These are phyloP conservation scores for Clusia tigrina DNA, from an alignment of 2,888 invertebrate genomes.

Conservation along the genomic window DNA sequence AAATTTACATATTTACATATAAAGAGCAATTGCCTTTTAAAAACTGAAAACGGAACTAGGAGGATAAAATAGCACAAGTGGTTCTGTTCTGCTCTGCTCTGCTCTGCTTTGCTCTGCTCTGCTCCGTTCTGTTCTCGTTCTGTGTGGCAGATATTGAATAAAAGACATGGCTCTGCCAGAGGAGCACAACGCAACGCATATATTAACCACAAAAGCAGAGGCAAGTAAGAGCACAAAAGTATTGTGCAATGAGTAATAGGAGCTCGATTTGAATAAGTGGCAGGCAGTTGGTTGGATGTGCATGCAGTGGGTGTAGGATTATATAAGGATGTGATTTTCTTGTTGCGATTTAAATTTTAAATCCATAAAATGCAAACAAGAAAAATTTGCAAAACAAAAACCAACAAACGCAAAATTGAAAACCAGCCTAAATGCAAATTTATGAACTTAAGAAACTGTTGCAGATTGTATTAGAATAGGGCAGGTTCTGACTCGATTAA, in stretches of 20 bases:
- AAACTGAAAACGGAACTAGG: slow-evolving; percentile 30
- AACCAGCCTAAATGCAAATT: slow-evolving; percentile 42
- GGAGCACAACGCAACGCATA: slow-evolving; percentile 15
- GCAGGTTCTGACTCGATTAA: too few relatives aligned
- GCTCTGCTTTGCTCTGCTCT: too few relatives aligned
- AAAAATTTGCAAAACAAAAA: neutral
- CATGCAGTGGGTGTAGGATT: neutral
- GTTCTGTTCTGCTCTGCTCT: too few relatives aligned
- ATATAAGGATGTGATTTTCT: slow-evolving; percentile 23
- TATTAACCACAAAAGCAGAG: slow-evolving; percentile 20
- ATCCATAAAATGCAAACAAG: too few relatives aligned
- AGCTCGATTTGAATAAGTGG: too few relatives aligned
- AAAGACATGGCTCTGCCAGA: too few relatives aligned
- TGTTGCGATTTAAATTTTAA: too few relatives aligned
- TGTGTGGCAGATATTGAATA: too few relatives aligned
- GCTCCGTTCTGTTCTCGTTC: too few relatives aligned
- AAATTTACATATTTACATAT: slow-evolving; percentile 60
- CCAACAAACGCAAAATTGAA: slow-evolving; percentile 44
- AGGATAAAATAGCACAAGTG: neutral
- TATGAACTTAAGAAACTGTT: neutral
- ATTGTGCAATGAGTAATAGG: too few relatives aligned
- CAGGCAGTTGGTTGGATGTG: neutral
- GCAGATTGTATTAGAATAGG: too few relatives aligned
- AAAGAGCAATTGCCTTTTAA: slow-evolving; percentile 47
- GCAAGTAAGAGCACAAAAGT: neutral